Percentiles rank a stretch among this genome's conserved stretches.
These are phyloP conservation scores for Actias luna DNA, from an alignment of 2,888 invertebrate genomes.

Conservation along the genomic window DNA sequence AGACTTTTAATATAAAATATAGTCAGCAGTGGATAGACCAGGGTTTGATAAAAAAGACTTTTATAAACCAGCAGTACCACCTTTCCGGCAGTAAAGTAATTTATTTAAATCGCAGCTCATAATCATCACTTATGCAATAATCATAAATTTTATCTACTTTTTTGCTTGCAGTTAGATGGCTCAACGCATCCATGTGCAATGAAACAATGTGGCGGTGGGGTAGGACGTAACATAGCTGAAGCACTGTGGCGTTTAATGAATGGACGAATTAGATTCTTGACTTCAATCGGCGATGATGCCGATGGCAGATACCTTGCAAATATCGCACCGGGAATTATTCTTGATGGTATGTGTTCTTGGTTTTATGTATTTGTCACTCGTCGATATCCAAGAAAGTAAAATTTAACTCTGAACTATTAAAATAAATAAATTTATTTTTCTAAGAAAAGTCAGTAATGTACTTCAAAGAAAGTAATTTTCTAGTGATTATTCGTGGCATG, in stretches of 20 bases:
- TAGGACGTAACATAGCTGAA: constrained; percentile 95
- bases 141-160: background rate
- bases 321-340: constrained; percentile 60
- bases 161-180: constrained; percentile 85
- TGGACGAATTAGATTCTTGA: constrained; percentile 86
- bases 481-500: too few relatives aligned
- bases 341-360: constrained; percentile 63
- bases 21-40: too few relatives aligned
- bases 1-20: too few relatives aligned
- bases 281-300: constrained; percentile 88
- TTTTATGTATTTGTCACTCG: background rate
- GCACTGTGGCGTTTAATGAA: constrained; percentile 88
- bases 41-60: background rate
- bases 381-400: too few relatives aligned
- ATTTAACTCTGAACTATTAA: too few relatives aligned
- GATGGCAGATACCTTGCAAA: constrained; percentile 56
- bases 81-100: background rate
- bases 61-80: background rate
- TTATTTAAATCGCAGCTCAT: background rate
- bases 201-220: constrained; percentile 90
- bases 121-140: background rate
- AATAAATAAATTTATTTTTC: too few relatives aligned
- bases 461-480: too few relatives aligned
- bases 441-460: too few relatives aligned
- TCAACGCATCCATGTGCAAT: constrained; percentile 87